These are phyloP conservation scores for Drosophila tropicalis DNA, from an alignment of 1,140 invertebrate genomes.

Conservation along the genomic window DNA sequence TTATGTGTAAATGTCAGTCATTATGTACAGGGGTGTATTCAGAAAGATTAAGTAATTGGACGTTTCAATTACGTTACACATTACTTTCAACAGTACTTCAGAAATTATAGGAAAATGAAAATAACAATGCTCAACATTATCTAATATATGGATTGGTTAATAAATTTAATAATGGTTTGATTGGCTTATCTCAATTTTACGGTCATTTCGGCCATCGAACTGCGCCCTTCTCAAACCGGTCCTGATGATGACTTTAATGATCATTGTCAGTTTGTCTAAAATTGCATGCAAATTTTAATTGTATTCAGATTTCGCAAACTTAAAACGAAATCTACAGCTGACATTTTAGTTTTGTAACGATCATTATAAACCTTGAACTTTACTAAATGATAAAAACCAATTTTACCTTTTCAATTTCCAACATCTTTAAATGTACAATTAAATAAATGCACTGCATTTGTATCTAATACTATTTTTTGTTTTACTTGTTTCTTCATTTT, in stretches of 20 bases:
- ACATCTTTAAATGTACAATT: conserved; percentile 2
- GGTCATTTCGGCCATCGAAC: conserved; percentile 7
- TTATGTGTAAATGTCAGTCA: no score
- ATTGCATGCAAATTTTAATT: conserved; percentile 50
- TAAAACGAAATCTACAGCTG: neutral
- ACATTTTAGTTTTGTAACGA: neutral
- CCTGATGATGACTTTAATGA: neutral
- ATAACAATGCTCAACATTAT: no score
- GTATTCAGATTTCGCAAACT: conserved; percentile 26
- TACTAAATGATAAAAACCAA: neutral
- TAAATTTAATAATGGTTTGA: no score
- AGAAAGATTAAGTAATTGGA: no score
- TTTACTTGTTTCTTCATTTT: conserved; percentile 14
- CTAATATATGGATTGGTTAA: no score
- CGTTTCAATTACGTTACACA: no score
- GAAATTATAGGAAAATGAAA: no score
- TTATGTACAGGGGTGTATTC: no score
- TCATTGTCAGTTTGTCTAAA: conserved; percentile 17
- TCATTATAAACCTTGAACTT: neutral
- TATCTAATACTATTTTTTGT: neutral
- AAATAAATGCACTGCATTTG: conserved; percentile 1
- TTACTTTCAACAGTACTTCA: no score
- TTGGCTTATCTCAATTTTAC: neutral
- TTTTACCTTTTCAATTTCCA: neutral
- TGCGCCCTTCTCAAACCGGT: neutral